Evolutionary conservation across 2,113 vertebrate genomes (phyloP).

Genomic region (Callocephalon fimbriatum): DNA sequence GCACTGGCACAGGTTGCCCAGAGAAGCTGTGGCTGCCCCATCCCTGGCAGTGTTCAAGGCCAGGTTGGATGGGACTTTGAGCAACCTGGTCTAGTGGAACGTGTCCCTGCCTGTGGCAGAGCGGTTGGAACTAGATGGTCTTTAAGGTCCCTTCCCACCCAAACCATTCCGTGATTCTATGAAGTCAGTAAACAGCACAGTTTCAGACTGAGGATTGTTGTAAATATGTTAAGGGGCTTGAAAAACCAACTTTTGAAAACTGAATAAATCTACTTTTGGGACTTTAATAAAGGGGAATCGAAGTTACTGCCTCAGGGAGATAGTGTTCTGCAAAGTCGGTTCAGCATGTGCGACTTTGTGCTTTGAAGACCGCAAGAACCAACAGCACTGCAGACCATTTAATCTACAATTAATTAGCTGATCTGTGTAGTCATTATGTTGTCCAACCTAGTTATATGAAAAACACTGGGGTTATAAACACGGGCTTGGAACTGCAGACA

Average conservation of each 20-base stretch:
- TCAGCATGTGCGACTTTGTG: fast-evolving
- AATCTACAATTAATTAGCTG: fast-evolving
- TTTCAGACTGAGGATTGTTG: not conserved
- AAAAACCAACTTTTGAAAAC: not conserved
- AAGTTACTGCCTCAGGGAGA: too few species aligned
- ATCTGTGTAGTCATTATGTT: fast-evolving
- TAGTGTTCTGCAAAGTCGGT: fast-evolving
- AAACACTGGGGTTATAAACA: fast-evolving
- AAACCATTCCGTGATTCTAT: not conserved
- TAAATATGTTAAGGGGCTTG: not conserved
- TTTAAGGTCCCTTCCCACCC: not conserved
- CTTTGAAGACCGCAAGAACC: not conserved
- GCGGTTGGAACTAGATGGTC: not conserved
- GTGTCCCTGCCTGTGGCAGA: not conserved
- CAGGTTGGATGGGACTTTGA: not conserved
- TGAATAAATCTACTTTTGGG: not conserved
- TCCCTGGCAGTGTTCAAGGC: not conserved
- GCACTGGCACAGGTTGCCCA: not conserved
- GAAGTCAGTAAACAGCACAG: not conserved
- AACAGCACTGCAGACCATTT: fast-evolving
- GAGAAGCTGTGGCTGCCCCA: not conserved
- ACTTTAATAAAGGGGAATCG: not conserved
- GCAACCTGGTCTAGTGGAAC: not conserved
- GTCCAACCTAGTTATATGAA: fast-evolving
- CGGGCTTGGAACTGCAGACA: fast-evolving